Evolutionary conservation across 2,888 invertebrate genomes (phyloP).

Genomic region (Anagyrus pseudococci): DNA sequence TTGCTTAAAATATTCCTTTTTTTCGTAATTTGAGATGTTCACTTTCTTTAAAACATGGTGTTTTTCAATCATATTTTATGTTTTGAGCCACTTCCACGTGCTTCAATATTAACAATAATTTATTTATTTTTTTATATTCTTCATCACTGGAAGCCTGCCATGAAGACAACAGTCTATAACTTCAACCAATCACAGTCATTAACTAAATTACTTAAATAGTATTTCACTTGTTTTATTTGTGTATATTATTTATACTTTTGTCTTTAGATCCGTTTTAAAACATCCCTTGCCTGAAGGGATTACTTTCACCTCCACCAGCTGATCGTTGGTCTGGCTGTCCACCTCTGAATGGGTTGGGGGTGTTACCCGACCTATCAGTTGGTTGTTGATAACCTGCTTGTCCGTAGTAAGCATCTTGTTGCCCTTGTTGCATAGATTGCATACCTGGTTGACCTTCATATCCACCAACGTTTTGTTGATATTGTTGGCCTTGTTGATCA

Average conservation of each 20-base stretch:
- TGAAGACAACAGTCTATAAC: constrained; percentile 53
- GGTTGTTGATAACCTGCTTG: constrained; percentile 42
- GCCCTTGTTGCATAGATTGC: constrained; percentile 40
- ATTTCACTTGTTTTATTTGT: constrained; percentile 18
- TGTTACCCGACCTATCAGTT: constrained; percentile 37
- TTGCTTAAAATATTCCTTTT: constrained; percentile 10
- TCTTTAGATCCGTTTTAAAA: constrained; percentile 45
- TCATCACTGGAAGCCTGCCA: constrained; percentile 58
- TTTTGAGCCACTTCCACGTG: constrained; percentile 12
- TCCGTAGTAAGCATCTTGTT: constrained; percentile 40
- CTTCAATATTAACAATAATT: constrained; percentile 17
- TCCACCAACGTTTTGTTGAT: constrained; percentile 60
- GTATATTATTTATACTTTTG: constrained; percentile 21
- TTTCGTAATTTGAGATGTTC: neutral
- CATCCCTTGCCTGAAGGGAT: constrained; percentile 86
- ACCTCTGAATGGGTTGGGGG: constrained; percentile 64
- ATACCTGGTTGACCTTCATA: constrained; percentile 48
- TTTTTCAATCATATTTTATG: neutral
- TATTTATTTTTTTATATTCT: constrained; percentile 35
- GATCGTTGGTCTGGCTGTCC: constrained; percentile 61
- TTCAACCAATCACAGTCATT: constrained; percentile 40
- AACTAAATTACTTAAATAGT: constrained; percentile 36
- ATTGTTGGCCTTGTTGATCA: constrained; percentile 54
- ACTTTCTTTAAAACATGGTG: neutral
- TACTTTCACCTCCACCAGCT: constrained; percentile 67